phyloP scores from a whole-genome alignment of 37 sponge, comb jelly and placozoan species.

The Halisarca cf. caerulea region DNA sequence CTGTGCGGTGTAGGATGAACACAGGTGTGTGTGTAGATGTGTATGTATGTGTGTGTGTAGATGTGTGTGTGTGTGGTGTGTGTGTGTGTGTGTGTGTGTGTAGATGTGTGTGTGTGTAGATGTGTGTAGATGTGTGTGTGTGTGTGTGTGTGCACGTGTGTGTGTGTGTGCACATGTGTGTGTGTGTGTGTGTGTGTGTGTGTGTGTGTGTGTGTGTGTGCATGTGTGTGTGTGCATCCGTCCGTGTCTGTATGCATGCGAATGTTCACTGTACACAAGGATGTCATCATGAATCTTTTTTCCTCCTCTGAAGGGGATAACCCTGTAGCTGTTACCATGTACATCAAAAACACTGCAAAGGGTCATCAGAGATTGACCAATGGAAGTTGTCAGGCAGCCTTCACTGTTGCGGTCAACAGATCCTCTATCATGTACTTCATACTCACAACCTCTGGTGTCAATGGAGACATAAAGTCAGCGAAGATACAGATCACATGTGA shows the following conservation, averaged over 20 bases:
- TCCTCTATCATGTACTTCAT: no score
- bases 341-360: no score
- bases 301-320: no score
- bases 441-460: no score
- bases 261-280: not conserved
- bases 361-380: no score
- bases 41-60: not conserved
- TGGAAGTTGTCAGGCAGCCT: no score
- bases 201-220: constrained; percentile 48
- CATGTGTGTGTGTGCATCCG: constrained; percentile 42
- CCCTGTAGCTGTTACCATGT: no score
- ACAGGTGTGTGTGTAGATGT: not conserved
- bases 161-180: constrained; percentile 48
- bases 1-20: not conserved
- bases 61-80: not conserved
- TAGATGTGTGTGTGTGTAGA: constrained; percentile 14
- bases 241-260: constrained; percentile 36
- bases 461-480: no score
- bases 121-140: not conserved
- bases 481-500: no score
- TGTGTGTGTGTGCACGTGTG: constrained; percentile 26
- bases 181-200: constrained; percentile 50
- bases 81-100: not conserved
- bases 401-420: no score
- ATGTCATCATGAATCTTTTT: no score